Conservation (phyloP, 2,888 invertebrate species). For the Nephrotoma flavescens region DNA sequence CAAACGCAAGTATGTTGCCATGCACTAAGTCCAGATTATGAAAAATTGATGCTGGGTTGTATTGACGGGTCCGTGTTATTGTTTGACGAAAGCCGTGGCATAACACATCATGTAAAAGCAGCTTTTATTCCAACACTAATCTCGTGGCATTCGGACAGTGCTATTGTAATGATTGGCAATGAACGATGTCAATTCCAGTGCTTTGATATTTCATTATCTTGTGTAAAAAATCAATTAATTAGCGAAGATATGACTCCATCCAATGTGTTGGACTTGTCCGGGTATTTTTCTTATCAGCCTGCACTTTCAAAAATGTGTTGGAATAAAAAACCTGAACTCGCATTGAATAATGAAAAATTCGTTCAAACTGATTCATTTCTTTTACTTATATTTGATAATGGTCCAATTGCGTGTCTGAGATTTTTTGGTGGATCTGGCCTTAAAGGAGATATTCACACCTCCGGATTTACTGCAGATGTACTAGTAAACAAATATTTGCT, state of each 20-base stretch:
- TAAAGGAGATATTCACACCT: slow-evolving; percentile 31
- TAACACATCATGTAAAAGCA: slow-evolving; percentile 60
- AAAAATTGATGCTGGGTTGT: slow-evolving; percentile 64
- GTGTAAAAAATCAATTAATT: slow-evolving; percentile 48
- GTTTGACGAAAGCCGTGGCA: slow-evolving; percentile 57
- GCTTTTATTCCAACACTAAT: slow-evolving; percentile 57
- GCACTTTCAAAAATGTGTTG: slow-evolving; percentile 41
- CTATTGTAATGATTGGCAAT: slow-evolving; percentile 50
- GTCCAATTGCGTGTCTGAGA: slow-evolving; percentile 41
- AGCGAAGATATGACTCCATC: slow-evolving; percentile 48
- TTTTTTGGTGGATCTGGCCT: slow-evolving; percentile 36
- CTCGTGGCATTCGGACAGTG: slow-evolving; percentile 57
- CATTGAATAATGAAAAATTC: slow-evolving; percentile 25
- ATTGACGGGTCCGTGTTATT: slow-evolving; percentile 73
- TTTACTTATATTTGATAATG: slow-evolving; percentile 43
- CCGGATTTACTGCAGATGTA: slow-evolving; percentile 40
- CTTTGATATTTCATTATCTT: slow-evolving; percentile 55
- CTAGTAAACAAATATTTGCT: slow-evolving; percentile 49
- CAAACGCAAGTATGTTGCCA: slow-evolving; percentile 54
- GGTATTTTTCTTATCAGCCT: slow-evolving; percentile 35
- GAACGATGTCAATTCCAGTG: slow-evolving; percentile 60
- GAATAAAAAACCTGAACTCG: slow-evolving; percentile 37
- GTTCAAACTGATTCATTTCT: slow-evolving; percentile 38
- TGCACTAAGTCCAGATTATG: slow-evolving; percentile 53
- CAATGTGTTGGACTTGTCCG: slow-evolving; percentile 47